These are phyloP conservation scores for Sycophila texana DNA, from an alignment of 2,888 invertebrate species.

Conservation along the genomic window DNA sequence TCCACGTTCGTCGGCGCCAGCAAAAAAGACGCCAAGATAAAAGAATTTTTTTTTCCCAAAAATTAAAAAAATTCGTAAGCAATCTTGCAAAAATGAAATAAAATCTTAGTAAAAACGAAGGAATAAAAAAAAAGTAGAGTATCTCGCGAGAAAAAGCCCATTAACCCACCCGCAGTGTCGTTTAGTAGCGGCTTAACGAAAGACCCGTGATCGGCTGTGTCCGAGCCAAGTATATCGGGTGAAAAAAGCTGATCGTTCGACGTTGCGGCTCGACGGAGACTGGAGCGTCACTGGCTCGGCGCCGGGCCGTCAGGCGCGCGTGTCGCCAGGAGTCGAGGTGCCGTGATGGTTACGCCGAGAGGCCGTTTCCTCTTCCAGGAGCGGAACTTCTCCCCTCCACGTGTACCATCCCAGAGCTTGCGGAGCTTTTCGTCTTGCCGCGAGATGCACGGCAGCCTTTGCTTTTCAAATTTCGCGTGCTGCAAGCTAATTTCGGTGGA, in stretches of 20 bases:
- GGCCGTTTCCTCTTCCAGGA: constrained; percentile 37
- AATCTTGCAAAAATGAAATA: not conserved
- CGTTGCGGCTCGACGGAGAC: constrained; percentile 51
- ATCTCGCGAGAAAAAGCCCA: not conserved
- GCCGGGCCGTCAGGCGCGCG: constrained; percentile 10
- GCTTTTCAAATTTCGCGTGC: no score
- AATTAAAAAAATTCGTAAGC: not conserved
- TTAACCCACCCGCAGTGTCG: constrained; percentile 41
- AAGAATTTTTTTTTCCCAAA: not conserved
- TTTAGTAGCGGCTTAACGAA: not conserved
- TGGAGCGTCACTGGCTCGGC: constrained; percentile 32
- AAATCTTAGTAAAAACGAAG: not conserved
- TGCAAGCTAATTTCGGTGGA: no score
- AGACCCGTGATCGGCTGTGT: constrained; percentile 10
- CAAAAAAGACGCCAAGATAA: not conserved
- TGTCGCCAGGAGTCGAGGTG: constrained; percentile 22
- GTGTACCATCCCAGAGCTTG: no score
- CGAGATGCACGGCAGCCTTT: no score
- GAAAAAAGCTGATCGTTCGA: constrained; percentile 43
- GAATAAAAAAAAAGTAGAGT: constrained; percentile 4
- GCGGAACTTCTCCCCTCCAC: constrained; percentile 11
- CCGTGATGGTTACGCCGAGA: not conserved
- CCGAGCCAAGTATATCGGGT: not conserved
- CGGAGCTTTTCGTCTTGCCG: no score
- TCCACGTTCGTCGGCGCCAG: not conserved